A percentile compares a stretch with the other conserved stretches of the same genome.
phyloP scores from a whole-genome alignment of 2,113 vertebrate species.

The Strigops habroptila region DNA sequence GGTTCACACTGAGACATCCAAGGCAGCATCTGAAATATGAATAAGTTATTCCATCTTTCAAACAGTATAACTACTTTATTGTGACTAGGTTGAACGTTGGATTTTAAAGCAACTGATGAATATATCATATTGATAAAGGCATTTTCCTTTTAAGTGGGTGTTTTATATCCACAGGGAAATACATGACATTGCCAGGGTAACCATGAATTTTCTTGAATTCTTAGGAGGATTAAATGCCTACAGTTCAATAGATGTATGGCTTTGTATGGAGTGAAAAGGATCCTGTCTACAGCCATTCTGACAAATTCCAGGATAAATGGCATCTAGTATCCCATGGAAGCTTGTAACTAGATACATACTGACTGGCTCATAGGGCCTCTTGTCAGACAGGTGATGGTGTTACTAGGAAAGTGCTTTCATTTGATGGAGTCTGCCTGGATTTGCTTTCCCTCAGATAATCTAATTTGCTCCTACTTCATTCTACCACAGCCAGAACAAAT shows the following conservation, averaged over 20 bases:
- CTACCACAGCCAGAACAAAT: not conserved
- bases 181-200: conserved; percentile 63
- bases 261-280: not conserved
- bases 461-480: not conserved
- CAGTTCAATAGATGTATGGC: conserved; percentile 1
- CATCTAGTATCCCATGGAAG: not conserved
- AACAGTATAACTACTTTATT: not conserved
- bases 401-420: not conserved
- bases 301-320: not conserved
- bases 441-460: not conserved
- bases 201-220: conserved; percentile 29
- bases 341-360: not conserved
- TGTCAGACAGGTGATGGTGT: not conserved
- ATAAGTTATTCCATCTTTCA: not conserved
- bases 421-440: not conserved
- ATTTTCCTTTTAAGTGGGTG: conserved; percentile 47
- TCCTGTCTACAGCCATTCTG: not conserved
- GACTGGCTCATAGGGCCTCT: not conserved
- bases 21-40: not conserved
- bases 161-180: conserved; percentile 49
- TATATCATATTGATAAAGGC: conserved; percentile 52
- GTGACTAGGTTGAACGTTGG: conserved; percentile 25
- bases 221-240: conserved; percentile 12
- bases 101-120: conserved; percentile 45
- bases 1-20: not conserved